Conservation (phyloP, 2,797 vertebrate genomes). For the Diplodus sargus region DNA sequence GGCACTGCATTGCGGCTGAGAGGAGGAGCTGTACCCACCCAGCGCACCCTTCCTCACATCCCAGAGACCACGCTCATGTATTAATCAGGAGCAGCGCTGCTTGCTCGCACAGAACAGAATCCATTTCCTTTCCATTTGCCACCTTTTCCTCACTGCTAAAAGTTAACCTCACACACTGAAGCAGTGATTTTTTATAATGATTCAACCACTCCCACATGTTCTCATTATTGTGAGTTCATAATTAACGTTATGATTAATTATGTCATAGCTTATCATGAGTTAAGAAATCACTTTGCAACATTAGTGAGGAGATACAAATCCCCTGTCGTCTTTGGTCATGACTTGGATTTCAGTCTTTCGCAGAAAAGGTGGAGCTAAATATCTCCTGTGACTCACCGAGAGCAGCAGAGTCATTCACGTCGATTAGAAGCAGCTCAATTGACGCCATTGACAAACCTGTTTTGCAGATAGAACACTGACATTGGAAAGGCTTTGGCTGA, state of each 20-base stretch:
- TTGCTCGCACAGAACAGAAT: slow-evolving; percentile 2
- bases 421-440: slow-evolving; percentile 8
- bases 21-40: slow-evolving; percentile 60
- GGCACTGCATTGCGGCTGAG: slow-evolving; percentile 81
- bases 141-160: slow-evolving; percentile 14
- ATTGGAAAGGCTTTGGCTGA: slow-evolving; percentile 38
- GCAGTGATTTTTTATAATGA: background rate
- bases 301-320: slow-evolving; percentile 1
- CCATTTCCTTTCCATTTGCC: background rate
- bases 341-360: background rate
- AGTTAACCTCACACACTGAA: background rate
- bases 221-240: background rate
- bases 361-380: background rate
- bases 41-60: slow-evolving; percentile 46
- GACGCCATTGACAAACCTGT: background rate
- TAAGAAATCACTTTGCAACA: background rate
- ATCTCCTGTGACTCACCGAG: slow-evolving; percentile 2
- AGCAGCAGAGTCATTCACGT: background rate
- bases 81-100: slow-evolving; percentile 65
- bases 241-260: background rate
- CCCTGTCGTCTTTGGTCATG: background rate
- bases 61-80: slow-evolving; percentile 56
- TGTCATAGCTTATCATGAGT: background rate
- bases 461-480: background rate
- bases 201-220: background rate